Percentiles rank a stretch among this genome's conserved stretches.
Conservation (phyloP, 2,888 invertebrate species). For the Apoda limacodes region DNA sequence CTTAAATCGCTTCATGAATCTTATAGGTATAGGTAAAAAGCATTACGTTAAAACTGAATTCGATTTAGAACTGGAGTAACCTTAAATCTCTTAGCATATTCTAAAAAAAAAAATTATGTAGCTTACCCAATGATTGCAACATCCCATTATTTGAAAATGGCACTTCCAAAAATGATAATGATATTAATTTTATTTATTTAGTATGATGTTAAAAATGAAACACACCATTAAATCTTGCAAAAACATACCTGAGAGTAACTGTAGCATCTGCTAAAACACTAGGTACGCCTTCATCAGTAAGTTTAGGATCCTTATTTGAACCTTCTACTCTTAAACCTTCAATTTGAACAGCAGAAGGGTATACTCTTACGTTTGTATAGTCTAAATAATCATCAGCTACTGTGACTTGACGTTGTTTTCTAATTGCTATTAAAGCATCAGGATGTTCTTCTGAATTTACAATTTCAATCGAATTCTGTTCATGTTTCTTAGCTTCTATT, state of each 20-base stretch:
- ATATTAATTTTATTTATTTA: too few species aligned
- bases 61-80: too few species aligned
- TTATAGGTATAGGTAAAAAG: too few species aligned
- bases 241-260: constrained; percentile 62
- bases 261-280: constrained; percentile 72
- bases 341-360: constrained; percentile 31
- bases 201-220: too few species aligned
- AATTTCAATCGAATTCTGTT: constrained; percentile 2
- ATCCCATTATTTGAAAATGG: too few species aligned
- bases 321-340: constrained; percentile 71
- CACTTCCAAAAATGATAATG: too few species aligned
- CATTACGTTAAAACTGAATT: too few species aligned
- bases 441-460: constrained; percentile 8
- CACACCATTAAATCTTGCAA: too few species aligned
- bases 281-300: constrained; percentile 72
- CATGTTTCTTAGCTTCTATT: constrained; percentile 3
- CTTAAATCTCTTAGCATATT: too few species aligned
- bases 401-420: constrained; percentile 20
- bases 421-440: constrained; percentile 14
- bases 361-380: constrained; percentile 25
- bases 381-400: constrained; percentile 25
- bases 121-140: too few species aligned
- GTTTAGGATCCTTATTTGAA: constrained; percentile 66
- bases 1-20: too few species aligned
- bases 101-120: too few species aligned